phyloP scores from a whole-genome alignment of 2,113 vertebrate genomes.

The Cynopterus brachyotis region DNA sequence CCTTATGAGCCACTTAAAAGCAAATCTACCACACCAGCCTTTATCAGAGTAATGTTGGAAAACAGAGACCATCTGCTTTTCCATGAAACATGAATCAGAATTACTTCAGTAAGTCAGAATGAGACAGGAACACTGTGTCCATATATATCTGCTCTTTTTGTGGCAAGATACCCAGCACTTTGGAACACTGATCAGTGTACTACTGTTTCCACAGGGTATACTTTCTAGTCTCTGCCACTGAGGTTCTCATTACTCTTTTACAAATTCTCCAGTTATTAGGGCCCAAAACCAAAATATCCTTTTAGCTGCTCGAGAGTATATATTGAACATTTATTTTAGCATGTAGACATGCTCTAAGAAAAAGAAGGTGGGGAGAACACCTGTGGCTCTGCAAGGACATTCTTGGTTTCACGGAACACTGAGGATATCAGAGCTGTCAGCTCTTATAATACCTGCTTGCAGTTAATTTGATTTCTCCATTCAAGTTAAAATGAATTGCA shows the following conservation, averaged over 20 bases:
- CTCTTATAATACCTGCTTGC: slow-evolving; percentile 60
- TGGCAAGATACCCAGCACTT: slow-evolving; percentile 8
- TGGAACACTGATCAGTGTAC: not conserved
- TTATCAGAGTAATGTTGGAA: slow-evolving; percentile 30
- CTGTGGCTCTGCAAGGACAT: slow-evolving; percentile 73
- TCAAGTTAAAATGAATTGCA: slow-evolving; percentile 76
- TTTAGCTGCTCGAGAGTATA: slow-evolving; percentile 50
- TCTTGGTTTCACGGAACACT: slow-evolving; percentile 61
- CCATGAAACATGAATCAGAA: slow-evolving; percentile 54
- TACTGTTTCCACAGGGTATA: not conserved
- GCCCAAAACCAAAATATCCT: slow-evolving; percentile 69
- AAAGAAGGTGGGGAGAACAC: not conserved
- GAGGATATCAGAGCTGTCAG: slow-evolving; percentile 44
- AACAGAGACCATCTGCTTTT: not conserved
- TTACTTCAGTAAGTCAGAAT: slow-evolving; percentile 35
- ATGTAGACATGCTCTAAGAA: slow-evolving; percentile 48
- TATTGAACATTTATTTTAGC: slow-evolving; percentile 65
- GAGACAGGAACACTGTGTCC: not conserved
- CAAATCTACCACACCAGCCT: not conserved
- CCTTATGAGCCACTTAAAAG: slow-evolving; percentile 40
- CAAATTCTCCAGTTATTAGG: slow-evolving; percentile 60
- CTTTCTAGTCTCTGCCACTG: not conserved
- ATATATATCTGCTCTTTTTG: slow-evolving; percentile 22
- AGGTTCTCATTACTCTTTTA: slow-evolving; percentile 41
- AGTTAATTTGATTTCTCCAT: slow-evolving; percentile 76